A percentile compares a stretch with the other conserved stretches of the same genome.
Conservation (phyloP, 1,140 invertebrate genomes). For the Musca domestica region DNA sequence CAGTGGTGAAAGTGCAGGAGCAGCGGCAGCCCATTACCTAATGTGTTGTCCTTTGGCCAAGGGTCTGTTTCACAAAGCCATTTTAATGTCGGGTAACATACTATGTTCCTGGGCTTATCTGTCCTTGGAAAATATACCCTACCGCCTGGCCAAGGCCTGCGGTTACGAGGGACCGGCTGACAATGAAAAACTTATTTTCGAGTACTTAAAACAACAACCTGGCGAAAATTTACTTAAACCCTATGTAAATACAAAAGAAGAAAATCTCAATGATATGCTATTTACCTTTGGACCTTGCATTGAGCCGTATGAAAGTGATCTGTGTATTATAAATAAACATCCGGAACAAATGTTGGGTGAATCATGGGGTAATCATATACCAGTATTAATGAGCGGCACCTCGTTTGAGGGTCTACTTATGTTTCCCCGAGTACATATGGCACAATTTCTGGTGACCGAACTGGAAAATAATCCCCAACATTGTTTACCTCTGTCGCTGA, state of each 20-base stretch:
- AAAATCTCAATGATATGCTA: constrained; percentile 40
- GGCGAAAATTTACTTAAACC: constrained; percentile 35
- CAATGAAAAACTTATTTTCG: constrained; percentile 33
- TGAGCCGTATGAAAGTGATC: constrained; percentile 39
- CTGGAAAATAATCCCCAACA: constrained; percentile 38
- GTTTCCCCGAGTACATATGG: constrained; percentile 34
- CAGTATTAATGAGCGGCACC: constrained; percentile 54
- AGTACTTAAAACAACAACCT: constrained; percentile 36
- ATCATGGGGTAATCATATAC: constrained; percentile 53
- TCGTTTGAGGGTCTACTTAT: constrained; percentile 47
- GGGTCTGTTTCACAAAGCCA: constrained; percentile 56
- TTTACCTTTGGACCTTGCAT: constrained; percentile 45
- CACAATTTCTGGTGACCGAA: constrained; percentile 37
- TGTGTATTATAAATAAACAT: constrained; percentile 34
- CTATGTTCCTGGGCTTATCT: constrained; percentile 55
- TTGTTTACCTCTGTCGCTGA: constrained; percentile 35
- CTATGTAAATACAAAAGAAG: constrained; percentile 36
- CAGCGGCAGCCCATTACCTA: constrained; percentile 54
- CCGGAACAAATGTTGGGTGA: constrained; percentile 33
- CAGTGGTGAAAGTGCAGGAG: constrained; percentile 51
- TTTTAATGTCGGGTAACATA: constrained; percentile 57
- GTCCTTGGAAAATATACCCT: constrained; percentile 30
- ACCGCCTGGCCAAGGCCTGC: constrained; percentile 35
- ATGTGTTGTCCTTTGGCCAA: constrained; percentile 57
- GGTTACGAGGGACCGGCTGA: constrained; percentile 28